Evolutionary conservation across 1,140 invertebrate species (phyloP).

Genomic region (Pararge aegeria): DNA sequence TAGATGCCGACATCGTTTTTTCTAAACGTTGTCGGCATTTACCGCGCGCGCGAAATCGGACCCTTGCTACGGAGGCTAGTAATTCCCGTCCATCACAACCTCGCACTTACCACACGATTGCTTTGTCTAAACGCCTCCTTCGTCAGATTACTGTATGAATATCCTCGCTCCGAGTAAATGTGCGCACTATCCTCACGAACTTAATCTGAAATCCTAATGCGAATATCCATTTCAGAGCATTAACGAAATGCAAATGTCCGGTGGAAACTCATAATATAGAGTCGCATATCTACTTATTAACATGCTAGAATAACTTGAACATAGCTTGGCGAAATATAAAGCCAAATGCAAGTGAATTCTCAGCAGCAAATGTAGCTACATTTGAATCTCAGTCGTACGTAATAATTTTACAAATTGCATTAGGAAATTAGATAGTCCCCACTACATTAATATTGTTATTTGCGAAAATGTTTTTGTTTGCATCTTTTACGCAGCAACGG

Average conservation of each 20-base stretch:
- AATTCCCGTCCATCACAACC: no score
- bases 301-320: conserved; percentile 7
- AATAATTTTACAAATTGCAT: not conserved
- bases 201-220: conserved; percentile 13
- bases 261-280: conserved; percentile 6
- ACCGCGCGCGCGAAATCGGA: no score
- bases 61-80: no score
- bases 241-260: conserved; percentile 11
- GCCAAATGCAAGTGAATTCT: conserved; percentile 8
- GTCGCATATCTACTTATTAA: conserved; percentile 7
- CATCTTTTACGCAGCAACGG: no score
- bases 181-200: not conserved
- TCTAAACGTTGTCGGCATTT: no score
- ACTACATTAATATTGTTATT: no score
- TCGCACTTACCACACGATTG: no score
- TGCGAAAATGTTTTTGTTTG: no score
- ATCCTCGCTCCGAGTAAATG: no score
- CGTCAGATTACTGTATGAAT: no score
- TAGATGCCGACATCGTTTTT: no score
- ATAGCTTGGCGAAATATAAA: conserved; percentile 7
- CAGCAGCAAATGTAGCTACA: conserved; percentile 1
- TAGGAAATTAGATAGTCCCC: conserved; percentile 12
- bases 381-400: not conserved
- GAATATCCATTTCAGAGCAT: conserved; percentile 5
- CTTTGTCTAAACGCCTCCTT: no score